These are phyloP conservation scores for Lasius fuliginosus DNA, from an alignment of 2,888 invertebrate species.

Conservation along the genomic window DNA sequence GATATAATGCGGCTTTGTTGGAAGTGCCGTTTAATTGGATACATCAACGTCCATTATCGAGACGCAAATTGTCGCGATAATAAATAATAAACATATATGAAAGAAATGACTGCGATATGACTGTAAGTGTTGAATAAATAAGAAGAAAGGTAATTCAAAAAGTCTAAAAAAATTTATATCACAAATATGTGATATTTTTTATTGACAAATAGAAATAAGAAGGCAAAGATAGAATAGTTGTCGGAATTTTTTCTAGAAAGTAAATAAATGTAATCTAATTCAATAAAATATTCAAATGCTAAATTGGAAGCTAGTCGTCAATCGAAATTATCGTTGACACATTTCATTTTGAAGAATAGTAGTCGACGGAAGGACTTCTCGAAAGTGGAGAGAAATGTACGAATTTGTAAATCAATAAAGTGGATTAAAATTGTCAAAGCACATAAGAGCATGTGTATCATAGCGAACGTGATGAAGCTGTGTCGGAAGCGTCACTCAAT, in stretches of 20 bases:
- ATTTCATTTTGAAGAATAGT: constrained; percentile 14
- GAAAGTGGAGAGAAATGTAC: constrained; percentile 14
- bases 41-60: constrained; percentile 41
- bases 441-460: constrained; percentile 30
- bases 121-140: not conserved
- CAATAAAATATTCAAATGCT: not conserved
- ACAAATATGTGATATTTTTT: not conserved
- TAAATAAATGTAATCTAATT: not conserved
- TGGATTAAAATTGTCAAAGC: constrained; percentile 35
- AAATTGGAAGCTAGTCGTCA: not conserved
- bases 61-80: constrained; percentile 37
- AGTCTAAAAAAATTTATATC: not conserved
- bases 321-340: not conserved
- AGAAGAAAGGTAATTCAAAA: not conserved
- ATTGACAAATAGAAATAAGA: not conserved
- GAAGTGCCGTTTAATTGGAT: constrained; percentile 39
- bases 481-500: constrained; percentile 53
- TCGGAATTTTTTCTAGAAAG: not conserved
- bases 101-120: constrained; percentile 13
- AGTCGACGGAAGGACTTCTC: not conserved
- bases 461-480: constrained; percentile 63
- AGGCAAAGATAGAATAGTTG: not conserved
- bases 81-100: constrained; percentile 22
- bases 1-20: constrained; percentile 43
- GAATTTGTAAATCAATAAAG: constrained; percentile 22